Evolutionary conservation across 2,888 invertebrate genomes (phyloP).

Genomic region (Caenorhabditis virilis): DNA sequence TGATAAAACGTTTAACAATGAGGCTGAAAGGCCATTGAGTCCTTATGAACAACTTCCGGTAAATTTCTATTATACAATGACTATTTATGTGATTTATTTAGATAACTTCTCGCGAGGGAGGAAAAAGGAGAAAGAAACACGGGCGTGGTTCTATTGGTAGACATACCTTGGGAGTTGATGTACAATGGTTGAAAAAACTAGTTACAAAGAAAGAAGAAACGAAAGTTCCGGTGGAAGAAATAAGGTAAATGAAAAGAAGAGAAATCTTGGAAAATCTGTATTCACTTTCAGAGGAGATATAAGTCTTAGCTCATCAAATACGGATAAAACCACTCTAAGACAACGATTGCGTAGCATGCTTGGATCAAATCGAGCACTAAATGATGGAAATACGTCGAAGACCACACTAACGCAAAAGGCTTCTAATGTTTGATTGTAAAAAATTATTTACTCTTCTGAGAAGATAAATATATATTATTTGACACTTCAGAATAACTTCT

Average conservation of each 20-base stretch:
- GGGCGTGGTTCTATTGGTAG: constrained; percentile 57
- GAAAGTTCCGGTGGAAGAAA: constrained; percentile 14
- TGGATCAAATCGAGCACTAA: constrained; percentile 40
- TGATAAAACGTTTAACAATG: background rate
- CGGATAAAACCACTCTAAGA: constrained; percentile 39
- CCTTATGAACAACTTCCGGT: constrained; percentile 63
- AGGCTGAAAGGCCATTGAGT: constrained; percentile 36
- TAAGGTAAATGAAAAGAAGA: constrained; percentile 9
- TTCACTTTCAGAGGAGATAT: constrained; percentile 28
- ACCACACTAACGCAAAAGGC: no score
- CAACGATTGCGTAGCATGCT: constrained; percentile 45
- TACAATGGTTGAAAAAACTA: constrained; percentile 63
- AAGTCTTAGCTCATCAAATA: constrained; percentile 17
- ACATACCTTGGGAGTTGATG: constrained; percentile 67
- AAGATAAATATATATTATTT: no score
- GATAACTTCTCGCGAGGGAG: constrained; percentile 24
- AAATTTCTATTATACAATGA: background rate
- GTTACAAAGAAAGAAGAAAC: constrained; percentile 42
- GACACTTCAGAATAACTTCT: no score
- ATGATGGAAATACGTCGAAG: no score
- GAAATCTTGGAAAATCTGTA: background rate
- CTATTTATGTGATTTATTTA: background rate
- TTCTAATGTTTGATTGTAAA: no score
- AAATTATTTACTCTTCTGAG: no score
- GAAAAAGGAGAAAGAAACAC: constrained; percentile 54